phyloP scores from a whole-genome alignment of 2,888 invertebrate genomes.

The Pristionchus mayeri region DNA sequence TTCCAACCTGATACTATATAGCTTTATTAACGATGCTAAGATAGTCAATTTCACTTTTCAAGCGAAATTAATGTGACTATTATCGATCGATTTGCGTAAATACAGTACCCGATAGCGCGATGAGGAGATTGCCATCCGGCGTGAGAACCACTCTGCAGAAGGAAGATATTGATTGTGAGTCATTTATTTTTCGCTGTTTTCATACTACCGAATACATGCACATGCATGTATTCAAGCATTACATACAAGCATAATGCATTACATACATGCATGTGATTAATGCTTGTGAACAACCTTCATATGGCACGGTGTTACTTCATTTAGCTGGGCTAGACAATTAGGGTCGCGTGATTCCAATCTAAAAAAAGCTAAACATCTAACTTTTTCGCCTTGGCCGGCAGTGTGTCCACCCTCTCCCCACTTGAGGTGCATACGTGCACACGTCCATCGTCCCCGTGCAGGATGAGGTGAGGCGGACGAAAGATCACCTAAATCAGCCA shows the following conservation, averaged over 20 bases:
- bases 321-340: no score
- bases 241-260: no score
- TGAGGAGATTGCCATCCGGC: neutral
- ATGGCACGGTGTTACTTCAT: no score
- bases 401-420: conserved; percentile 24
- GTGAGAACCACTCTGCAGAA: conserved; percentile 32
- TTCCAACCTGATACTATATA: no score
- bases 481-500: neutral
- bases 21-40: no score
- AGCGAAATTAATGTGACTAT: no score
- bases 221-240: no score
- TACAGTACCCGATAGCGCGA: neutral
- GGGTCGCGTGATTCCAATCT: no score
- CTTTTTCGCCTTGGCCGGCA: conserved; percentile 41
- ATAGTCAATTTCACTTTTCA: no score
- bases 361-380: neutral
- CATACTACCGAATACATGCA: neutral
- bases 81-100: no score
- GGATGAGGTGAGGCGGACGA: conserved; percentile 7
- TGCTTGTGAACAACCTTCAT: no score
- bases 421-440: conserved; percentile 21
- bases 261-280: no score
- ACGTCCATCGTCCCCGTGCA: conserved; percentile 34
- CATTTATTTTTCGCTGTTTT: neutral
- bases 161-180: neutral